phyloP scores from a whole-genome alignment of 2,113 vertebrate genomes.

The Phalacrocorax carbo region DNA sequence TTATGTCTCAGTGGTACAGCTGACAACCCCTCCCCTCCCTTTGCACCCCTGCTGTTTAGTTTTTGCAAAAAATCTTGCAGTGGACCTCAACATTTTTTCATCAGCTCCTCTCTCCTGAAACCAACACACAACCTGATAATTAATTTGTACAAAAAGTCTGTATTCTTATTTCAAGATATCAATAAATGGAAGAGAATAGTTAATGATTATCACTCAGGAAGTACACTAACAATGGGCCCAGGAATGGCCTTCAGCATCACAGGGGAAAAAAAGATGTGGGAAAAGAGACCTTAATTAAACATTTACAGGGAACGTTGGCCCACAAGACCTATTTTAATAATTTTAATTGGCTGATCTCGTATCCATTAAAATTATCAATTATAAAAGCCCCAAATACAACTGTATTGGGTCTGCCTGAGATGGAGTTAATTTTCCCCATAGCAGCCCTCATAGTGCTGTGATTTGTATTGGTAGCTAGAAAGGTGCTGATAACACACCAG shows the following conservation, averaged over 20 bases:
- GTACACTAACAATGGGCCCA: not conserved
- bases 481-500: too few species aligned
- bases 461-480: too few species aligned
- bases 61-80: not conserved
- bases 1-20: not conserved
- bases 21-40: not conserved
- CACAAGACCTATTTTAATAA: not conserved
- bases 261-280: not conserved
- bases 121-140: not conserved
- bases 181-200: not conserved
- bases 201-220: not conserved
- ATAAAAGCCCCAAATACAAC: not conserved
- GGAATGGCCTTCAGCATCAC: not conserved
- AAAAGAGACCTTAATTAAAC: not conserved
- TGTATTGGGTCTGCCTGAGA: too few species aligned
- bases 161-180: not conserved
- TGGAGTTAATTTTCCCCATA: too few species aligned
- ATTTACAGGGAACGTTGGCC: not conserved
- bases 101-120: not conserved
- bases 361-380: not conserved
- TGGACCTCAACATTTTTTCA: not conserved
- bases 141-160: not conserved
- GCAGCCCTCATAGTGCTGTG: too few species aligned
- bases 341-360: not conserved
- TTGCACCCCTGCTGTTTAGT: not conserved